phyloP scores from a whole-genome alignment of 2,888 invertebrate genomes.

The Epinotia ramella region DNA sequence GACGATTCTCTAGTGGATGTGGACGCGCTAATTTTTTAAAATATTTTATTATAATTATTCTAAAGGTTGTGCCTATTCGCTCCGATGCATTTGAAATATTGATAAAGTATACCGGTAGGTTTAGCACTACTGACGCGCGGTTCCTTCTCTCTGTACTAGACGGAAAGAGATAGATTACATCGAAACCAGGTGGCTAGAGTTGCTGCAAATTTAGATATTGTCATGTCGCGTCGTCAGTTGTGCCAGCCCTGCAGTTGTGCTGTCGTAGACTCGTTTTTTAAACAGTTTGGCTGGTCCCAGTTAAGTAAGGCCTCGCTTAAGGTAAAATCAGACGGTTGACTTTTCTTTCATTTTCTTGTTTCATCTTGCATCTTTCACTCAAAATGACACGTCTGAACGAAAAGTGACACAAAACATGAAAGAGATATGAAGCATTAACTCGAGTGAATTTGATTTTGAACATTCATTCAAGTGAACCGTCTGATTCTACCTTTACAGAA shows the following conservation, averaged over 20 bases:
- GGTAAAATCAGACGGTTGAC: no score
- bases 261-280: background rate
- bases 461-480: no score
- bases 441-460: no score
- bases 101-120: background rate
- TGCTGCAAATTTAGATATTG: background rate
- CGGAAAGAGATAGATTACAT: constrained; percentile 2
- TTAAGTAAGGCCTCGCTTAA: background rate
- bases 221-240: background rate
- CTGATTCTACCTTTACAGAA: no score
- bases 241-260: no score
- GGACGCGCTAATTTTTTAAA: constrained; percentile 53
- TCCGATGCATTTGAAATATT: constrained; percentile 45
- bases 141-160: background rate
- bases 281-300: background rate
- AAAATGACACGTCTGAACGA: no score
- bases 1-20: constrained; percentile 8
- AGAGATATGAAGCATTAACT: no score
- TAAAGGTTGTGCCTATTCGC: constrained; percentile 70
- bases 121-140: constrained; percentile 2
- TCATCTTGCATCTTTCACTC: no score
- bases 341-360: no score
- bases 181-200: background rate
- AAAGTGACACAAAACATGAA: no score
- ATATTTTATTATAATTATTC: constrained; percentile 45